A percentile compares a stretch with the other conserved stretches of the same genome.
These are phyloP conservation scores for Thereuonema tuberculata DNA, from an alignment of 1,140 invertebrate species.

Conservation along the genomic window DNA sequence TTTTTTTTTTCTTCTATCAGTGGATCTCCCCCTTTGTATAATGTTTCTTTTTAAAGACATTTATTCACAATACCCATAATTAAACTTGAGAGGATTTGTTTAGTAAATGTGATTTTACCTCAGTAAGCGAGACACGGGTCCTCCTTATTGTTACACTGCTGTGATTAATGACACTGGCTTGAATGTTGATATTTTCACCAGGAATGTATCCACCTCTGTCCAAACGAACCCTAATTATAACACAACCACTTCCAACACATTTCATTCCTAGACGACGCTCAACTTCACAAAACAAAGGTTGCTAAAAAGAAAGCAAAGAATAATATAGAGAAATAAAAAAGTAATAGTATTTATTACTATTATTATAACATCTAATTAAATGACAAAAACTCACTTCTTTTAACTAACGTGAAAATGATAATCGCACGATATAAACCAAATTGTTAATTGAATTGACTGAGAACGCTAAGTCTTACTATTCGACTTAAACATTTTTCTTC, in stretches of 20 bases:
- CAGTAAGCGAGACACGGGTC: conserved; percentile 60
- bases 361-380: too few relatives aligned
- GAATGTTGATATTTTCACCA: conserved; percentile 75
- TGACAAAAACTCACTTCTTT: too few relatives aligned
- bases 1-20: too few relatives aligned
- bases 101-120: too few relatives aligned
- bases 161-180: conserved; percentile 68
- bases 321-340: too few relatives aligned
- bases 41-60: too few relatives aligned
- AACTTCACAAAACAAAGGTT: conserved; percentile 79
- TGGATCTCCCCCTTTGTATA: too few relatives aligned
- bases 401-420: background rate
- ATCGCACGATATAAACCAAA: background rate
- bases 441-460: too few relatives aligned
- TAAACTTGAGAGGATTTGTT: too few relatives aligned
- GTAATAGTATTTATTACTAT: background rate
- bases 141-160: conserved; percentile 61
- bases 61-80: too few relatives aligned
- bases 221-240: conserved; percentile 66
- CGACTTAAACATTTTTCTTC: too few relatives aligned
- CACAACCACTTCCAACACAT: conserved; percentile 65
- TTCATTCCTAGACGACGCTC: conserved; percentile 76
- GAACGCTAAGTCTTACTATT: too few relatives aligned
- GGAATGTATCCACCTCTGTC: conserved; percentile 86
- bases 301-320: conserved; percentile 39